phyloP scores from a whole-genome alignment of 2,113 vertebrate genomes.

The Empidonax traillii region DNA sequence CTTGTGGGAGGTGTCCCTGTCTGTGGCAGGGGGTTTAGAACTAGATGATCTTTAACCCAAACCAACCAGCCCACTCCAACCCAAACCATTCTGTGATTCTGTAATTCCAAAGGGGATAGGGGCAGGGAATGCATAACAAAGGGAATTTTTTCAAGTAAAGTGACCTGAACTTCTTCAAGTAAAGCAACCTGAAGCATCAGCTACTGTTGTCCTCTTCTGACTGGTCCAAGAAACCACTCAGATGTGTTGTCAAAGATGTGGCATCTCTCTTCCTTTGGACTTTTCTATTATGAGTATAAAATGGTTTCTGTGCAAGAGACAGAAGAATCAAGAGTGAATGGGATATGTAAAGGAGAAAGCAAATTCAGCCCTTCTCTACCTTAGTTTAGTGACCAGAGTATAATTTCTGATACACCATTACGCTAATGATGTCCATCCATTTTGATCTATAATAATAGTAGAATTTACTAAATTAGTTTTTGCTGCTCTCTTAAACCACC shows the following conservation, averaged over 20 bases:
- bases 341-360: background rate
- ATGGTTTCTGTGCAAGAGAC: background rate
- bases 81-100: background rate
- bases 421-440: background rate
- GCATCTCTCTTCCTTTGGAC: background rate
- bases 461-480: background rate
- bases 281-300: background rate
- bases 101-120: background rate
- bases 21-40: accelerated
- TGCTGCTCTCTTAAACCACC: background rate
- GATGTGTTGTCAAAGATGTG: background rate
- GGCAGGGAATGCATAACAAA: background rate
- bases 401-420: background rate
- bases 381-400: background rate
- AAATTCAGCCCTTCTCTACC: background rate
- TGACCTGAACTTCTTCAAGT: background rate
- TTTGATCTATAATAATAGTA: background rate
- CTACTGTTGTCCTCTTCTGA: background rate
- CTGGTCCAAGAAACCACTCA: background rate
- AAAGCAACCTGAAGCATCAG: background rate
- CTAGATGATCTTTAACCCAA: background rate
- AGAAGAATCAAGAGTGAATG: background rate
- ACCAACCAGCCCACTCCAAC: background rate
- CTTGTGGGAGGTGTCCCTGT: too few species aligned
- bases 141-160: background rate